Percentiles rank a stretch among this genome's conserved stretches.
Evolutionary conservation across 2,113 vertebrate species (phyloP).

Genomic region (Alouatta palliata): DNA sequence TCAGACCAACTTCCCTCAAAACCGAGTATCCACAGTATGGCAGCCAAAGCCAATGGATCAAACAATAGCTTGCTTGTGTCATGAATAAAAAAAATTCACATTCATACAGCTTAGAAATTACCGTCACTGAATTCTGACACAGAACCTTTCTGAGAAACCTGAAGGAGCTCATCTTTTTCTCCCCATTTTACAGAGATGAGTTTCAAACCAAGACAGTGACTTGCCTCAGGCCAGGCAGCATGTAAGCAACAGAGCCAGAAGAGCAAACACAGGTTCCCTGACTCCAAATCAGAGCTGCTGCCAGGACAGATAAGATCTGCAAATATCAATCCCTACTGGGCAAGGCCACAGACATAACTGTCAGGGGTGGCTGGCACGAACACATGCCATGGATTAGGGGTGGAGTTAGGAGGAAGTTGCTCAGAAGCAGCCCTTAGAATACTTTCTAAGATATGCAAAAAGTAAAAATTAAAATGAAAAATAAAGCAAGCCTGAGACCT

Average conservation of each 20-base stretch:
- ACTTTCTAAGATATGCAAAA: neutral
- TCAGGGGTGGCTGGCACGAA: neutral
- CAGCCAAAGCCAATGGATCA: neutral
- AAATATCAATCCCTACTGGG: neutral
- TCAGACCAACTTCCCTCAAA: neutral
- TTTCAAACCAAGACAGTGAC: neutral
- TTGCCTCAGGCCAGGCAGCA: neutral
- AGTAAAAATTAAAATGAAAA: neutral
- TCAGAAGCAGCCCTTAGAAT: neutral
- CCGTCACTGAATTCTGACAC: neutral
- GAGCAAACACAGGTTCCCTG: neutral
- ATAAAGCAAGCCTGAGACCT: neutral
- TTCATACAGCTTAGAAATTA: neutral
- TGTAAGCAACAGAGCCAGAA: neutral
- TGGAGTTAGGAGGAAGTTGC: neutral
- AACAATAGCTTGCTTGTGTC: neutral
- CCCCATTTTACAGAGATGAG: neutral
- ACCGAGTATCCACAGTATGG: neutral
- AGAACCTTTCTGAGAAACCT: neutral
- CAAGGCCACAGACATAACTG: neutral
- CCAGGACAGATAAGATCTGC: neutral
- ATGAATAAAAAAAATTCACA: slow-evolving; percentile 15
- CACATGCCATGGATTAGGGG: neutral
- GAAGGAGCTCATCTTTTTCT: neutral
- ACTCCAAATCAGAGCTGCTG: neutral